phyloP scores from a whole-genome alignment of 2,888 invertebrate species.

The Hermaeophaga mercurialis region DNA sequence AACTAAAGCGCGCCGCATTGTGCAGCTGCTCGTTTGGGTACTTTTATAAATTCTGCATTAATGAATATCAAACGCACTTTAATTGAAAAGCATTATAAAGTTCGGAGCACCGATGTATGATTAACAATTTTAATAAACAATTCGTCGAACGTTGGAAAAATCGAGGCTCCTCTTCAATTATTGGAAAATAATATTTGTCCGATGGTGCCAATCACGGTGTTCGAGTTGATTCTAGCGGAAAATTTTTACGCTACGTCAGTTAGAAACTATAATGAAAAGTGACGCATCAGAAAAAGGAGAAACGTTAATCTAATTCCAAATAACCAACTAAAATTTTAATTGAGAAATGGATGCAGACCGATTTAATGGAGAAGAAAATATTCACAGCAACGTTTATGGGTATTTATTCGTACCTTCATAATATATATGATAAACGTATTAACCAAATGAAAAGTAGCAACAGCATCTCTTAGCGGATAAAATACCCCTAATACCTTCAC shows the following conservation, averaged over 20 bases:
- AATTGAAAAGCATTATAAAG: slow-evolving; percentile 35
- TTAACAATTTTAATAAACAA: slow-evolving; percentile 23
- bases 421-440: no score
- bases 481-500: no score
- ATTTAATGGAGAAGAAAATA: no score
- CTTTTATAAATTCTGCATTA: slow-evolving; percentile 33
- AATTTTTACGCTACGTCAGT: slow-evolving; percentile 15
- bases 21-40: slow-evolving; percentile 20
- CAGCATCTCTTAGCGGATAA: no score
- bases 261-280: slow-evolving; percentile 1
- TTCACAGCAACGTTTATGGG: no score
- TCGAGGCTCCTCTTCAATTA: slow-evolving; percentile 1
- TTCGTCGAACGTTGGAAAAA: neutral
- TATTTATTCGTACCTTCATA: no score
- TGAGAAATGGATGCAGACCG: no score
- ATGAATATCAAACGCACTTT: slow-evolving; percentile 34
- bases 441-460: no score
- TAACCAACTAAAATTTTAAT: neutral
- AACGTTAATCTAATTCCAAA: neutral
- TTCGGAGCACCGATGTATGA: slow-evolving; percentile 23
- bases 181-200: slow-evolving; percentile 11
- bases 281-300: neutral
- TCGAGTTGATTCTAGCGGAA: slow-evolving; percentile 7
- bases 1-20: slow-evolving; percentile 22
- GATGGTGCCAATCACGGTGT: slow-evolving; percentile 7